Conservation (phyloP, 2,888 invertebrate genomes). For the Xylota sylvarum region DNA sequence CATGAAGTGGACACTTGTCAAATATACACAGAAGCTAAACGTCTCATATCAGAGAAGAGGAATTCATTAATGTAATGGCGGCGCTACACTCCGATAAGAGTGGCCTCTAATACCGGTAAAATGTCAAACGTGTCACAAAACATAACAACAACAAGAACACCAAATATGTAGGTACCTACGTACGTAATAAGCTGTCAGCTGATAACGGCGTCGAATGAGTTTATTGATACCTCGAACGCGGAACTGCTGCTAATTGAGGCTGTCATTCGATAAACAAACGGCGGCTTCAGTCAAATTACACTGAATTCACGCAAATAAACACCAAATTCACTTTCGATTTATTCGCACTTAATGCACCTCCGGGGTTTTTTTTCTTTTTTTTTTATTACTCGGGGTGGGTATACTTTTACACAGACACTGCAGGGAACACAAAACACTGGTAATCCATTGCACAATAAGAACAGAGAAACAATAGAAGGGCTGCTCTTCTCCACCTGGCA, state of each 20-base stretch:
- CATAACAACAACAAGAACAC: slow-evolving; percentile 16
- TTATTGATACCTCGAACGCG: slow-evolving; percentile 22
- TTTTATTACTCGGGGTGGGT: slow-evolving; percentile 23
- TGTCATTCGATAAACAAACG: slow-evolving; percentile 39
- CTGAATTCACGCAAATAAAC: slow-evolving; percentile 4
- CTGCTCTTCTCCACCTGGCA: slow-evolving; percentile 56
- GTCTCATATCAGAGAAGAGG: slow-evolving; percentile 1
- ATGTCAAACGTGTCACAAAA: slow-evolving; percentile 43
- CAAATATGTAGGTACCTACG: slow-evolving; percentile 19
- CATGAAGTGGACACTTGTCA: slow-evolving; percentile 23
- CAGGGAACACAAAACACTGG: slow-evolving; percentile 65
- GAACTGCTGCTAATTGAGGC: slow-evolving; percentile 27
- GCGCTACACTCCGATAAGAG: slow-evolving; percentile 39
- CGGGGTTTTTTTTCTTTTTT: background rate
- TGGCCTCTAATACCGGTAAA: slow-evolving; percentile 29
- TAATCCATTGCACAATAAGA: slow-evolving; percentile 65
- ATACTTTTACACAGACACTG: slow-evolving; percentile 7
- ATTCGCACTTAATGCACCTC: slow-evolving; percentile 33
- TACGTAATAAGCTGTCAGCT: slow-evolving; percentile 54
- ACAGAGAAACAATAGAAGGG: slow-evolving; percentile 29
- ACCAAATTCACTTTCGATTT: slow-evolving; percentile 25
- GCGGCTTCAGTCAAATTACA: slow-evolving; percentile 38
- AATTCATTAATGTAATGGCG: slow-evolving; percentile 1
- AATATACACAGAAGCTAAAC: slow-evolving; percentile 15
- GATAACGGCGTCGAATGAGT: slow-evolving; percentile 40